Conservation (phyloP, 2,113 vertebrate species). For the Pipra filicauda region DNA sequence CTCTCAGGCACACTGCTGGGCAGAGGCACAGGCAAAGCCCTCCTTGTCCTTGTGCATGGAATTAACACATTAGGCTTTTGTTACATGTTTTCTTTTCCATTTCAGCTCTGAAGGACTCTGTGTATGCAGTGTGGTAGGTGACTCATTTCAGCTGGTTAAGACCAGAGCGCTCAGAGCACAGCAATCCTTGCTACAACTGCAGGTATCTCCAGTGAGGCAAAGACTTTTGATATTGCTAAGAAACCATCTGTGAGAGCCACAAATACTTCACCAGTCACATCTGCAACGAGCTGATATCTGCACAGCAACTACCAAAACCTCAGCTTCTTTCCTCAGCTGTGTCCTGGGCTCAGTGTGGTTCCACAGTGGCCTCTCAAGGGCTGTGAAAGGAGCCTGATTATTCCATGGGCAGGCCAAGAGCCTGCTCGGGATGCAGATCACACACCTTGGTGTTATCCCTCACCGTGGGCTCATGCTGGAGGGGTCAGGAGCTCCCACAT, state of each 20-base stretch:
- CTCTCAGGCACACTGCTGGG: neutral
- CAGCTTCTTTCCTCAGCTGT: neutral
- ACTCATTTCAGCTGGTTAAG: neutral
- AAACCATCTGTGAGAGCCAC: neutral
- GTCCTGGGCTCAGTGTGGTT: neutral
- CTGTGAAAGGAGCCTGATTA: neutral
- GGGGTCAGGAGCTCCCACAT: neutral
- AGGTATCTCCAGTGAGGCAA: neutral
- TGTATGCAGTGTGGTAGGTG: neutral
- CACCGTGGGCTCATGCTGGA: neutral
- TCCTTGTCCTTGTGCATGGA: accelerated
- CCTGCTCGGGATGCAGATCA: neutral
- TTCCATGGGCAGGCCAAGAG: neutral
- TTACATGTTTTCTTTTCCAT: neutral
- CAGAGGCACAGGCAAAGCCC: neutral
- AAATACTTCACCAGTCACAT: neutral
- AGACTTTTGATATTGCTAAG: neutral
- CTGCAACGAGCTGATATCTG: neutral
- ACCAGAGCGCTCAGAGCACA: neutral
- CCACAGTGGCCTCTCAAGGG: accelerated
- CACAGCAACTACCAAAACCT: neutral
- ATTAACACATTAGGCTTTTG: neutral
- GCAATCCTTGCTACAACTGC: neutral
- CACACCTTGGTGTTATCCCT: neutral
- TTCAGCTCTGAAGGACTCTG: neutral